Evolutionary conservation across 2,888 invertebrate species (phyloP), one percentile per base, ranked within the genome.

Genomic region (Crossocerus cetratus): DNA sequence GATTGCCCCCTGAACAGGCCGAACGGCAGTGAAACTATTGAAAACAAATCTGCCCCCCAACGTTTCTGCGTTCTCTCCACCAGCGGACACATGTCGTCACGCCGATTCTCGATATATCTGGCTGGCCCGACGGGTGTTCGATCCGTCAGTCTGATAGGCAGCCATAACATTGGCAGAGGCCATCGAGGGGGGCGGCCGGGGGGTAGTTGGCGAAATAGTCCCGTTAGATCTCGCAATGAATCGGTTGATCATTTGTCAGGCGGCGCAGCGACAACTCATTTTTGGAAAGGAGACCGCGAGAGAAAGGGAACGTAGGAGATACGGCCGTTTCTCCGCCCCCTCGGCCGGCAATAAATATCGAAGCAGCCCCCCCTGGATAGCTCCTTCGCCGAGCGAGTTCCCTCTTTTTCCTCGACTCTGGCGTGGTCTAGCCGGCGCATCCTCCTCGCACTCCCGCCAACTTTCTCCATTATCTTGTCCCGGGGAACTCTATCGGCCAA

Each of bases 341-440:
- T 77, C 72, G 68, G 62, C 65, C 23, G 67, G 81, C 80, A 84
- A 87, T 87, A 87, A 87, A 87, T 88, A 86, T 78, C 79, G 78
- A 80, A 82, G 78, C 75, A 68, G 74, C 74, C 76, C 76, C 76
- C 76, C 65, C 55, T 16, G 49, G 57, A 65, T 55, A 56, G 43
- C 69, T 54, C 54, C 20, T 55, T 64, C 32, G n/a, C n/a, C 72
- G 57, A 71, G 44, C 72, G 65, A 77, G 77, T 75, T 77, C 77
- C 67, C 69, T 69, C 45, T 60, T 76, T 23, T 61, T 65, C 56
- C 32, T 45, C 22, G 63, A 77, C 63, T 23, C 80, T 73, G 53
- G 53, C 62, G 70, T 69, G 66, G 56, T 62, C 78, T 68, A 71
- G 76, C 62, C 69, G 65, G 20, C 21, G 45, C 60, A 62, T 80